Conservation (phyloP, 2,888 invertebrate genomes). For the Tachina fera region DNA sequence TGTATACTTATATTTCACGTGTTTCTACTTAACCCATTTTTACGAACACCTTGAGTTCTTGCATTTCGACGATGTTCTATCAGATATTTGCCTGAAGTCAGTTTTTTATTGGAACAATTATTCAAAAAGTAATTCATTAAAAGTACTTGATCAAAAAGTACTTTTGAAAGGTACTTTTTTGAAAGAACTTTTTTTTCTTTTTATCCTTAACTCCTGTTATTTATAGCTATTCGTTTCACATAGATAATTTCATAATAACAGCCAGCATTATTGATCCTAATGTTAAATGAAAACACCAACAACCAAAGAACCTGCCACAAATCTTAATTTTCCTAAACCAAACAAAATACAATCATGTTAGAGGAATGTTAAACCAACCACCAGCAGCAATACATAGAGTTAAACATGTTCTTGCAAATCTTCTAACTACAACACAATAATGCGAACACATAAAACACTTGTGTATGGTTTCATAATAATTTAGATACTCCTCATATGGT, state of each 20-base stretch:
- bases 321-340: background rate
- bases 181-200: background rate
- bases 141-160: background rate
- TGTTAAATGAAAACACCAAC: constrained; percentile 4
- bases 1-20: no score
- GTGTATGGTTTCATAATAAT: background rate
- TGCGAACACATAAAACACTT: constrained; percentile 28
- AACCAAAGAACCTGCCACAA: constrained; percentile 7
- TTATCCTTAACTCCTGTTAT: constrained; percentile 25
- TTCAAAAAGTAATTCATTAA: background rate
- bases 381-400: constrained; percentile 1
- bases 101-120: no score
- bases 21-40: no score
- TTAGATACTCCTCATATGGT: background rate
- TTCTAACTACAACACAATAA: background rate
- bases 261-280: constrained; percentile 35
- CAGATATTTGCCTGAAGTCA: no score
- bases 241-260: constrained; percentile 25
- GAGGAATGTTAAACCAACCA: background rate
- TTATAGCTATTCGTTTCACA: constrained; percentile 44
- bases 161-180: background rate
- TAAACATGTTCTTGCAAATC: constrained; percentile 11
- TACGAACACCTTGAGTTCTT: no score
- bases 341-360: constrained; percentile 4
- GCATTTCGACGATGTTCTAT: no score